Evolutionary conservation across 2,113 vertebrate species (phyloP).

Genomic region (Baryphthengus martii): DNA sequence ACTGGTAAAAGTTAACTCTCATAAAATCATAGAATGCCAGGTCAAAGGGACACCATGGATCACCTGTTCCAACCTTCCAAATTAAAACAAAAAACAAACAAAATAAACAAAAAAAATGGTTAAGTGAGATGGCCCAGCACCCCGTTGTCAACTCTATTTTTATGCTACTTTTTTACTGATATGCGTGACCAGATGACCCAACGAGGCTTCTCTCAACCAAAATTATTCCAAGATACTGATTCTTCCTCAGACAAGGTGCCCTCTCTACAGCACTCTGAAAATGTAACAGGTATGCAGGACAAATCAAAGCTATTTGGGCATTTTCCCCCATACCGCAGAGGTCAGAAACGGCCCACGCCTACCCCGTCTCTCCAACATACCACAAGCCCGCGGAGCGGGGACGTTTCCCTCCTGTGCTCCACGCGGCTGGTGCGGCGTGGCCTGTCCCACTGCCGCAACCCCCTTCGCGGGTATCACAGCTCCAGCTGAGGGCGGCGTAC

Average conservation of each 20-base stretch:
- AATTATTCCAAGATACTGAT: not conserved
- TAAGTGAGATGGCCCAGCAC: too few relatives aligned
- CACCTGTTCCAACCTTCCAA: too few relatives aligned
- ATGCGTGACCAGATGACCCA: too few relatives aligned
- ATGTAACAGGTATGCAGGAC: rapidly evolving
- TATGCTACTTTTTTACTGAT: not conserved
- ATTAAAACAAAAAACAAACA: too few relatives aligned
- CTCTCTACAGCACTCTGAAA: not conserved
- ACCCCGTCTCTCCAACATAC: not conserved
- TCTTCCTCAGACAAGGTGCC: not conserved
- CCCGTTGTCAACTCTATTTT: too few relatives aligned
- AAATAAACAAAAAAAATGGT: too few relatives aligned
- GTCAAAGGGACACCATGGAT: too few relatives aligned
- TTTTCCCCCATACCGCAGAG: not conserved
- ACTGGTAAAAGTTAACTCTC: not conserved
- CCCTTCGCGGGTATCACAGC: rapidly evolving
- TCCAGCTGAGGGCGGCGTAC: not conserved
- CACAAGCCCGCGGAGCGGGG: not conserved
- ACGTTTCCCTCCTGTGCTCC: rapidly evolving
- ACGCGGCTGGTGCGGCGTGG: rapidly evolving
- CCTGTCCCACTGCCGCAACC: rapidly evolving
- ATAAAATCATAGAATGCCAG: too few relatives aligned
- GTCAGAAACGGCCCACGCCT: rapidly evolving
- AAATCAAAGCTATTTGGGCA: rapidly evolving
- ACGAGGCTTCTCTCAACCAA: not conserved